phyloP scores from a whole-genome alignment of 2,113 vertebrate genomes.

The Sebastes schlegelii region DNA sequence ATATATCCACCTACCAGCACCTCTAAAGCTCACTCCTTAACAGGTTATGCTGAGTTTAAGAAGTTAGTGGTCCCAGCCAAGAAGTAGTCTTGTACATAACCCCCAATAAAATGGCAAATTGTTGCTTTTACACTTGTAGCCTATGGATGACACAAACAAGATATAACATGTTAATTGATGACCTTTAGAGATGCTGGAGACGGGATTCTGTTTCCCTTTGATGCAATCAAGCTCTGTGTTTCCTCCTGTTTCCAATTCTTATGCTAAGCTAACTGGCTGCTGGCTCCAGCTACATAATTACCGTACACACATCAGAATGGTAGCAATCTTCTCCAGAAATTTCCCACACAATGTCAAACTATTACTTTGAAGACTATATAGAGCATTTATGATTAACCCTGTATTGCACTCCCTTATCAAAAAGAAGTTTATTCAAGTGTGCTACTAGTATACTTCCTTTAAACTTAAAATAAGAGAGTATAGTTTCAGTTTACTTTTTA shows the following conservation, averaged over 20 bases:
- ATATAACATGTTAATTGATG: neutral
- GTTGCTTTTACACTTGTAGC: neutral
- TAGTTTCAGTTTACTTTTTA: too few species aligned
- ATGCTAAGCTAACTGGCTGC: neutral
- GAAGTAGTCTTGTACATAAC: neutral
- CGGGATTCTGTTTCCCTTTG: neutral
- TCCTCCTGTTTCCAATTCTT: neutral
- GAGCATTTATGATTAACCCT: conserved; percentile 1
- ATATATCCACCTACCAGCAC: neutral
- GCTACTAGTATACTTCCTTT: too few species aligned
- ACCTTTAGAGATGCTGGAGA: neutral
- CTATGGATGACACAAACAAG: neutral
- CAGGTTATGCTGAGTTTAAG: neutral
- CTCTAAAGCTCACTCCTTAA: neutral
- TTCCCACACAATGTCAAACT: neutral
- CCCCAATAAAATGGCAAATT: neutral
- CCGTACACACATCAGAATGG: too few species aligned
- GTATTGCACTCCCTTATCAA: conserved; percentile 7
- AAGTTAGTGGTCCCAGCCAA: neutral
- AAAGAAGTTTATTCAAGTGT: too few species aligned
- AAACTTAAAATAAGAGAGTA: too few species aligned
- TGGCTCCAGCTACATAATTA: too few species aligned
- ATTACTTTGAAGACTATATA: neutral
- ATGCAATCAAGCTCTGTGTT: neutral
- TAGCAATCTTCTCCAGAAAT: neutral